phyloP scores from a whole-genome alignment of 1,140 invertebrate genomes.

The Ceratina calcarata region DNA sequence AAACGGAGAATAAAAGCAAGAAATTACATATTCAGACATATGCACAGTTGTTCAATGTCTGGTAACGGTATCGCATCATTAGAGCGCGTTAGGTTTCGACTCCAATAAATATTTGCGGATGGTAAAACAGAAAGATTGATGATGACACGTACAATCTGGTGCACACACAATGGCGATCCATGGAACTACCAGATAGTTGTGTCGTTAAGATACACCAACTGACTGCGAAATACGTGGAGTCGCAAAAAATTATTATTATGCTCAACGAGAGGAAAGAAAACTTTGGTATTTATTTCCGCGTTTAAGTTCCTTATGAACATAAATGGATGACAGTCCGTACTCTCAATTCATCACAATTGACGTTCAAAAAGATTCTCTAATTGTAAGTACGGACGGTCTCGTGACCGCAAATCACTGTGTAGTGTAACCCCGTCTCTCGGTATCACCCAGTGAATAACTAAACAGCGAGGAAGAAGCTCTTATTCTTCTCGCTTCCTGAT shows the following conservation, averaged over 20 bases:
- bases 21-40: not conserved
- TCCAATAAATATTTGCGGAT: slow-evolving; percentile 60
- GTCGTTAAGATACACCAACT: not conserved
- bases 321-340: too few species aligned
- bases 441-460: slow-evolving; percentile 1
- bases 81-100: slow-evolving; percentile 51
- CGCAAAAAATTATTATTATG: too few species aligned
- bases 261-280: too few species aligned
- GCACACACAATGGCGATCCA: slow-evolving; percentile 5
- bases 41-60: slow-evolving; percentile 10
- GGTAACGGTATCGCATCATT: slow-evolving; percentile 39
- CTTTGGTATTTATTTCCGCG: too few species aligned
- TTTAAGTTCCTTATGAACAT: too few species aligned
- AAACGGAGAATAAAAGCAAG: not conserved
- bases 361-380: not conserved
- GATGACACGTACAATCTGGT: slow-evolving; percentile 1
- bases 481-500: slow-evolving; percentile 26
- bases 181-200: not conserved
- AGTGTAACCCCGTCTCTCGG: not conserved
- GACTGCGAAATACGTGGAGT: too few species aligned
- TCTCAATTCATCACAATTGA: not conserved
- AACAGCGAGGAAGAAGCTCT: slow-evolving; percentile 10
- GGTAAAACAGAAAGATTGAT: slow-evolving; percentile 49
- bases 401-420: not conserved
- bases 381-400: not conserved